Evolutionary conservation across 2,113 vertebrate genomes (phyloP).

Genomic region (Hymenochirus boettgeri): DNA sequence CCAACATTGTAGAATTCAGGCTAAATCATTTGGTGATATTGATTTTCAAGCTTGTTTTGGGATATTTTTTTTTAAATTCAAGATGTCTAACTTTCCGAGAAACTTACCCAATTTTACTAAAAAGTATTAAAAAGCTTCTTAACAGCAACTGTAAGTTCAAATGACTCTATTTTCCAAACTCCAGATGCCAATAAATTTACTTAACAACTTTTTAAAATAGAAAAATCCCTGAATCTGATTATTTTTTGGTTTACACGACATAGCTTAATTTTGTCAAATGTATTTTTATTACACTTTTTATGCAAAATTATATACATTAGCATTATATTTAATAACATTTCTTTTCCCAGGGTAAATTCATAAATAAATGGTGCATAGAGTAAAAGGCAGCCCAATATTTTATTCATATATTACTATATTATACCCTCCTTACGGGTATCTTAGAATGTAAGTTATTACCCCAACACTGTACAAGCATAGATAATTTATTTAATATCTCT

Average conservation of each 20-base stretch:
- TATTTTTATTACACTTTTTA: not conserved
- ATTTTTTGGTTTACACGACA: constrained; percentile 14
- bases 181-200: too few species aligned
- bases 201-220: too few species aligned
- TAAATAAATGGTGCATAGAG: constrained; percentile 80
- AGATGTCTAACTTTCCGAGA: too few species aligned
- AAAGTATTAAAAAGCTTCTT: too few species aligned
- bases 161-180: too few species aligned
- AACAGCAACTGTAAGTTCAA: too few species aligned
- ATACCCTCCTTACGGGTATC: constrained; percentile 56
- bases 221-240: not conserved
- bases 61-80: too few species aligned
- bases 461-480: constrained; percentile 58
- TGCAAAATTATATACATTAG: constrained; percentile 50
- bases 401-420: constrained; percentile 65
- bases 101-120: too few species aligned
- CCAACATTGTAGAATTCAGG: too few species aligned
- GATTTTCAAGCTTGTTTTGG: too few species aligned
- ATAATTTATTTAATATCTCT: constrained; percentile 66
- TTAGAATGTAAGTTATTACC: constrained; percentile 51
- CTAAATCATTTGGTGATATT: too few species aligned
- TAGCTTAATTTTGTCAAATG: constrained; percentile 17
- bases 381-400: constrained; percentile 75
- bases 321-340: constrained; percentile 47
- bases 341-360: constrained; percentile 52